Conservation (phyloP, 2,797 vertebrate genomes). For the Hydrolagus colliei region DNA sequence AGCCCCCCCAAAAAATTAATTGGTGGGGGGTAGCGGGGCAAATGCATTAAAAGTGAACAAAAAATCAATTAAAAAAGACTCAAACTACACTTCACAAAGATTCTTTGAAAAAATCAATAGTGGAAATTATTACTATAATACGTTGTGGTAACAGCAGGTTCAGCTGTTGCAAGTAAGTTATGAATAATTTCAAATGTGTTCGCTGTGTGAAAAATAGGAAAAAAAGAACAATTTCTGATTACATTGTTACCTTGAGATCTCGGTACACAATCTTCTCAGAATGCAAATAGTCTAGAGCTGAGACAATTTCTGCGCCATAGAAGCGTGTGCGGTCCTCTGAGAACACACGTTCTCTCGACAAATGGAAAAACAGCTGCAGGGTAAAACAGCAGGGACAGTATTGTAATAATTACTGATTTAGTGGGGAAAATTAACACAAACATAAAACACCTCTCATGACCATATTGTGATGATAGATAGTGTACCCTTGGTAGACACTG, state of each 20-base stretch:
- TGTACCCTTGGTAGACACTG: slow-evolving; percentile 76
- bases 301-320: slow-evolving; percentile 95
- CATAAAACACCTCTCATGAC: slow-evolving; percentile 98
- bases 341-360: slow-evolving; percentile 98
- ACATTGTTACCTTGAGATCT: slow-evolving; percentile 91
- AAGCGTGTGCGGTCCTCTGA: slow-evolving; percentile 96
- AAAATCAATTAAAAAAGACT: not conserved
- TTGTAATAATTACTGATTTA: slow-evolving; percentile 99
- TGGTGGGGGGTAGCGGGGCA: not conserved
- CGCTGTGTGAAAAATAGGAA: slow-evolving; percentile 4
- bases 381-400: slow-evolving; percentile 94
- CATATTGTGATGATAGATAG: slow-evolving; percentile 99
- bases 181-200: slow-evolving; percentile 29
- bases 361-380: slow-evolving; percentile 99
- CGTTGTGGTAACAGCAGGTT: slow-evolving; percentile 17
- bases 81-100: not conserved
- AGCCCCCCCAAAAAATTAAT: not conserved
- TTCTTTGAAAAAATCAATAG: not conserved
- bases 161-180: slow-evolving; percentile 23
- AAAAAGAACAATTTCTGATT: slow-evolving; percentile 47
- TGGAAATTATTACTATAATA: slow-evolving; percentile 6
- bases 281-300: slow-evolving; percentile 92
- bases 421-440: slow-evolving; percentile 99
- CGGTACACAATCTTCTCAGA: slow-evolving; percentile 96
- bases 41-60: not conserved